Evolutionary conservation across 2,797 vertebrate species (phyloP).

Genomic region (Ctenopoma kingsleyae): DNA sequence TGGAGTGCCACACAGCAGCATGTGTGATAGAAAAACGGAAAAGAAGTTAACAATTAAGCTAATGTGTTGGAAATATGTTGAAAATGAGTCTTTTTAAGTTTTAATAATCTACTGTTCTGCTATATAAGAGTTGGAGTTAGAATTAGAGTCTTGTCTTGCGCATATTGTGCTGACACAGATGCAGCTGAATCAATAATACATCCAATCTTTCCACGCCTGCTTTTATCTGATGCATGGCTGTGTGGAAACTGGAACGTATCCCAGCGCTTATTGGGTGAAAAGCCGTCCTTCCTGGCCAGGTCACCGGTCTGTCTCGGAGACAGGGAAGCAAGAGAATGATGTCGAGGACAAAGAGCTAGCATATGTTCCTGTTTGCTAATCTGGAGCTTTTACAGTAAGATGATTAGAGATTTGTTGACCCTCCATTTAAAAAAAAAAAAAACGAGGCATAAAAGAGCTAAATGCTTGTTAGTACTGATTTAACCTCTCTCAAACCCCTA

Average conservation of each 20-base stretch:
- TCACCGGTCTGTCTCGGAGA: slow-evolving; percentile 10
- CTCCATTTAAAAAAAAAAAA: slow-evolving; percentile 40
- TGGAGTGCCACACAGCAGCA: neutral
- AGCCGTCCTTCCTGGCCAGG: slow-evolving; percentile 5
- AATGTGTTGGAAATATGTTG: slow-evolving; percentile 8
- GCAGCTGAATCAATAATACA: slow-evolving; percentile 20
- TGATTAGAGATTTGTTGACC: slow-evolving; percentile 73
- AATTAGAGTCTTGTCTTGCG: neutral
- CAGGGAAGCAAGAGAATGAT: slow-evolving; percentile 15
- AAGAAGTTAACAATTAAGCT: slow-evolving; percentile 4
- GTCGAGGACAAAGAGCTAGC: slow-evolving; percentile 57
- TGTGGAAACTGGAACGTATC: slow-evolving; percentile 31
- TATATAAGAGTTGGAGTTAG: neutral
- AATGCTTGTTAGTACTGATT: slow-evolving; percentile 37
- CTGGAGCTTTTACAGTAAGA: slow-evolving; percentile 75
- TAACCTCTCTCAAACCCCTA: slow-evolving; percentile 9
- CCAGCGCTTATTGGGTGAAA: neutral
- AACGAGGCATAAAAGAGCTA: slow-evolving; percentile 19
- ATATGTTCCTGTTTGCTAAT: slow-evolving; percentile 74
- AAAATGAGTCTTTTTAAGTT: slow-evolving; percentile 11
- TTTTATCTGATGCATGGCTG: slow-evolving; percentile 10
- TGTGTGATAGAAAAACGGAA: neutral
- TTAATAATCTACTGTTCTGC: slow-evolving; percentile 6
- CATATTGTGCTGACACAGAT: slow-evolving; percentile 13
- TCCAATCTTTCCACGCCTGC: neutral